Evolutionary conservation across 2,113 vertebrate species (phyloP), one percentile per base, ranked within the genome.

Genomic region (Trematomus loennbergii): DNA sequence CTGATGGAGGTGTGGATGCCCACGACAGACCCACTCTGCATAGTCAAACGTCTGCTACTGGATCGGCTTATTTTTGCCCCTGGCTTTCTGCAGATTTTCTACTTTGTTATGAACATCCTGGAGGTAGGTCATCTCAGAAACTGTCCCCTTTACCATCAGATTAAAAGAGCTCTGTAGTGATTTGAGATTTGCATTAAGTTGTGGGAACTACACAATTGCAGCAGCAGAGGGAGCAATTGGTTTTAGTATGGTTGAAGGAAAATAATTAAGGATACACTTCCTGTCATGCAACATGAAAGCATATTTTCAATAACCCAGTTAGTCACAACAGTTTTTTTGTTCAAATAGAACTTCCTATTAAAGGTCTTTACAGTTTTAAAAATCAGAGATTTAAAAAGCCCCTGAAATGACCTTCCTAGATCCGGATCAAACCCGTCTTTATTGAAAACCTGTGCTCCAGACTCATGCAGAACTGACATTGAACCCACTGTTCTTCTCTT

Each of bases 11-110:
- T 87, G 45, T 89, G 94, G 91, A 88, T 97, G 25, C 25, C 97
- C 12, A 82, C 92, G 1, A 93, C 95, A 49, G 17, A 25, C 25
- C 25, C 2, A 2, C 25, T 25, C 50, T 33, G 25, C 22, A 49
- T 25, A 2, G 12, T n/a, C n/a, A n/a, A n/a, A n/a, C n/a, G n/a
- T n/a, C n/a, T n/a, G n/a, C n/a, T n/a, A n/a, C n/a, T 15, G 22
- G 16, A 20, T 13, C 48, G 22, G 4, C 2, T 25, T 25, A 25
- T 25, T 25, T 25, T 25, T 22, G 95, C 96, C 0, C 97, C 96
- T 0, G 94, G 94, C 61, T 97, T 97, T 87, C 93, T 97, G 64
- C 71, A 95, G 43, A 59, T 97, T n/a, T 97, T 97, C 85, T 97
- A 95, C 92, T 81, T 93, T 45, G 58, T 95, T 65, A 97, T 97